phyloP scores from a whole-genome alignment of 2,797 vertebrate species.

The Amazona ochrocephala region DNA sequence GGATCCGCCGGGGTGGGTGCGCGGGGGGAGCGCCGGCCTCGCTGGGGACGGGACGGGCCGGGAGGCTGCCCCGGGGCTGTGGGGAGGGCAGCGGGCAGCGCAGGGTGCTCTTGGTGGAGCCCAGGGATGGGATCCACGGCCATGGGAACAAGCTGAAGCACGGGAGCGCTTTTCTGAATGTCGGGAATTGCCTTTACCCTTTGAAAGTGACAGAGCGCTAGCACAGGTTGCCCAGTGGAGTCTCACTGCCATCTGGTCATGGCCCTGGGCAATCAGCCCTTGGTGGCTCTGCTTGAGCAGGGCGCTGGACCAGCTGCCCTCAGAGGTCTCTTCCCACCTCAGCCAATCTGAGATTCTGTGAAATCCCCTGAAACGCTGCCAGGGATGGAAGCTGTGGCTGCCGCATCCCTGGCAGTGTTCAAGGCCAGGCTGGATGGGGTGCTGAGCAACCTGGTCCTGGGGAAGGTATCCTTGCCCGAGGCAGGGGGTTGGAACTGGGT shows the following conservation, averaged over 20 bases:
- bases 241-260: rapidly evolving
- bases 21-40: not conserved
- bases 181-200: not conserved
- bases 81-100: too few relatives aligned
- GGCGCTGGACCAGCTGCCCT: not conserved
- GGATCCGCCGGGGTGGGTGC: not conserved
- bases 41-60: not conserved
- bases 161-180: not conserved
- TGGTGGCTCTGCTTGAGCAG: not conserved
- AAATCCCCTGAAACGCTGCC: not conserved
- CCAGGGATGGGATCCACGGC: not conserved
- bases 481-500: too few relatives aligned
- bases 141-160: rapidly evolving
- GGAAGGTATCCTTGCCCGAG: not conserved
- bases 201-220: not conserved
- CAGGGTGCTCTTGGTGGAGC: not conserved
- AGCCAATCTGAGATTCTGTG: not conserved
- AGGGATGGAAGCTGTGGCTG: not conserved
- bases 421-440: not conserved
- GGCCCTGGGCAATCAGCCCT: not conserved
- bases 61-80: not conserved
- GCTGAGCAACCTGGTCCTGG: not conserved
- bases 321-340: not conserved
- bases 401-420: not conserved
- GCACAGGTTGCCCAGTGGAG: not conserved